Percentiles rank a stretch among this genome's conserved stretches.
These are phyloP conservation scores for Ctenomys sociabilis DNA, from an alignment of 2,113 vertebrate genomes.

Conservation along the genomic window DNA sequence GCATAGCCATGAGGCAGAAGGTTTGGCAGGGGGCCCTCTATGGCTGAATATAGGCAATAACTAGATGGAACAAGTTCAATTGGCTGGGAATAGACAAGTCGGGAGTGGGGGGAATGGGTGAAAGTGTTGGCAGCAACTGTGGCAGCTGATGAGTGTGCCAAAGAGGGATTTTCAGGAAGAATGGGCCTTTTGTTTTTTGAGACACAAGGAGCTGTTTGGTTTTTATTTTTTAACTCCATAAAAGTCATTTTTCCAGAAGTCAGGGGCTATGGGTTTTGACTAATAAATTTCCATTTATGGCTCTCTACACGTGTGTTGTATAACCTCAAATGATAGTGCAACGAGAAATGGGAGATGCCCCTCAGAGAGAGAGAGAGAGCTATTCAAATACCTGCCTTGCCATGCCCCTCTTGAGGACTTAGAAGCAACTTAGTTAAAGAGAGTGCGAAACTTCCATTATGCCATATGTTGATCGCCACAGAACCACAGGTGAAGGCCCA, in stretches of 20 bases:
- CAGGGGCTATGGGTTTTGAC: not conserved
- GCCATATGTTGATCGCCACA: not conserved
- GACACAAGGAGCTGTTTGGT: not conserved
- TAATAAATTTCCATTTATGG: not conserved
- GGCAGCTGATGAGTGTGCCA: not conserved
- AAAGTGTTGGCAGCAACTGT: not conserved
- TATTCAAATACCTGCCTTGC: not conserved
- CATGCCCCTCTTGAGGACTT: not conserved
- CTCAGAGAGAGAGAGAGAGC: not conserved
- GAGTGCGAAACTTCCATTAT: not conserved
- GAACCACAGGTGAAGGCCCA: not conserved
- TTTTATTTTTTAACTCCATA: not conserved
- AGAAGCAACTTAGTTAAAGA: not conserved
- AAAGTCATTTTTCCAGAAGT: not conserved
- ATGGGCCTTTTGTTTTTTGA: not conserved
- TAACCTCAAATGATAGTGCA: not conserved
- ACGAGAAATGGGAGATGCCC: not conserved
- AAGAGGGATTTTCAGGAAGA: too few relatives aligned
- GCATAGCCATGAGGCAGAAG: not conserved
- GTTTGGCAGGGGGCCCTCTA: not conserved
- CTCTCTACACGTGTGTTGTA: not conserved
- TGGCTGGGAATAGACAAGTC: not conserved
- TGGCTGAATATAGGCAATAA: not conserved
- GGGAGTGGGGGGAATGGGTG: fast-evolving
- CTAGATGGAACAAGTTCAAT: not conserved